Percentiles rank a stretch among this genome's conserved stretches.
Conservation (phyloP, 30 jellyfish, hydroid and myxozoan genomes). For the Pseudorhiza aurosa region DNA sequence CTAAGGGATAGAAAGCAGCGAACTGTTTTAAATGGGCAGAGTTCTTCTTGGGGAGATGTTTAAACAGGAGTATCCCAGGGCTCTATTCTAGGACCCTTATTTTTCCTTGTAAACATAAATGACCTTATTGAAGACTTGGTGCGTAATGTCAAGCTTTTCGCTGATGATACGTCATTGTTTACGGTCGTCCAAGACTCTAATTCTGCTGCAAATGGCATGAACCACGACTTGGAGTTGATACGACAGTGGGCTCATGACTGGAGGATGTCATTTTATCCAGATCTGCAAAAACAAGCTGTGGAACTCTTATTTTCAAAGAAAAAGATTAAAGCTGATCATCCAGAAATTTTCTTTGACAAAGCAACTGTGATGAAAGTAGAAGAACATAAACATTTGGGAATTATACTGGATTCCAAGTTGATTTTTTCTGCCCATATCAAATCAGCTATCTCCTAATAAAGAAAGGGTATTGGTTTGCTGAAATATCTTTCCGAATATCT, state of each 20-base stretch:
- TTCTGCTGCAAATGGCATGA: conserved; percentile 70
- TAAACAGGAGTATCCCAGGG: conserved; percentile 68
- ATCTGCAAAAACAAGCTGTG: conserved; percentile 59
- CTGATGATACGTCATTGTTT: conserved; percentile 56
- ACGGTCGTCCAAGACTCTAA: conserved; percentile 49
- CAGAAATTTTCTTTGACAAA: conserved; percentile 37
- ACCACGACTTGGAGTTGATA: conserved; percentile 55
- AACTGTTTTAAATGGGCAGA: conserved; percentile 45
- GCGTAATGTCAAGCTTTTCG: conserved; percentile 35
- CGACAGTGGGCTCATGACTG: conserved; percentile 69
- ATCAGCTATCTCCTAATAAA: conserved; percentile 46
- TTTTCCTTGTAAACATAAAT: conserved; percentile 35
- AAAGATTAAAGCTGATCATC: conserved; percentile 33
- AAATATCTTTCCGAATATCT: conserved; percentile 69
- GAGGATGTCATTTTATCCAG: conserved; percentile 72
- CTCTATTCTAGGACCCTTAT: conserved; percentile 45
- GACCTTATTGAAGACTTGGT: conserved; percentile 27
- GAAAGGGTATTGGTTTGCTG: conserved; percentile 75
- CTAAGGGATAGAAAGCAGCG: conserved; percentile 37
- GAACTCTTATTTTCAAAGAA: conserved; percentile 43
- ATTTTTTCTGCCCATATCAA: conserved; percentile 35
- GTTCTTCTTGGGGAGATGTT: conserved; percentile 34
- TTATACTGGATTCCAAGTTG: conserved; percentile 42
- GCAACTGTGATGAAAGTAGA: conserved; percentile 16
- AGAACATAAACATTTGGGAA: conserved; percentile 51